Conservation (phyloP, 2,113 vertebrate genomes). For the Todiramphus chloris region DNA sequence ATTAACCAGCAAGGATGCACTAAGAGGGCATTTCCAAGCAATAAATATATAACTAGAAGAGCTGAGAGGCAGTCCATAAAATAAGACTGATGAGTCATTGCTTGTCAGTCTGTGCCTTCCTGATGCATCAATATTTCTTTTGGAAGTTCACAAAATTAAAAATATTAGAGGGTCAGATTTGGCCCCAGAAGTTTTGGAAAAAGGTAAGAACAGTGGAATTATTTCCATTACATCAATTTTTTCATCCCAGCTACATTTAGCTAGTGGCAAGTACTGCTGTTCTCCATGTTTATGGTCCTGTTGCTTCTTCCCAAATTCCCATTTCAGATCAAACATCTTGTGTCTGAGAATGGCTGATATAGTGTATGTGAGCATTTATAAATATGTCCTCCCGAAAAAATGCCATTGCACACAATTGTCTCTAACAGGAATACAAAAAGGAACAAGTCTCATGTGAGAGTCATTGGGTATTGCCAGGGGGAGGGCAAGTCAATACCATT, state of each 20-base stretch:
- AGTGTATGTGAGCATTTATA: background rate
- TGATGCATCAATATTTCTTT: background rate
- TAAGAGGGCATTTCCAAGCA: background rate
- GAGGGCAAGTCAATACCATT: background rate
- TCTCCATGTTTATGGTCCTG: background rate
- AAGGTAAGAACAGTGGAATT: background rate
- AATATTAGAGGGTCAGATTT: background rate
- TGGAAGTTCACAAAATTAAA: constrained; percentile 18
- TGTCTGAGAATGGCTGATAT: background rate
- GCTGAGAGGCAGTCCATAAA: constrained; percentile 5
- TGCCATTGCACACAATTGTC: background rate
- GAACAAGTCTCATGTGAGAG: background rate
- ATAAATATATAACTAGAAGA: constrained; percentile 19
- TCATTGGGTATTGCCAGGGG: background rate
- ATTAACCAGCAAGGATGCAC: background rate
- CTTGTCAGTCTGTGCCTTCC: background rate
- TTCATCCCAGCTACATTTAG: background rate
- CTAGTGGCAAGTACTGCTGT: background rate
- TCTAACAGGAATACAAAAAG: background rate
- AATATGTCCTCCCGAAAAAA: background rate
- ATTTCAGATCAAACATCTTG: background rate
- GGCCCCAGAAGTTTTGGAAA: background rate
- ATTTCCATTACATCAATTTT: background rate
- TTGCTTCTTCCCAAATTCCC: background rate
- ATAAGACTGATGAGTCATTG: constrained; percentile 2